Evolutionary conservation across 2,888 invertebrate species (phyloP), one percentile per base, ranked within the genome.

Genomic region (Xestia rhomboidea): DNA sequence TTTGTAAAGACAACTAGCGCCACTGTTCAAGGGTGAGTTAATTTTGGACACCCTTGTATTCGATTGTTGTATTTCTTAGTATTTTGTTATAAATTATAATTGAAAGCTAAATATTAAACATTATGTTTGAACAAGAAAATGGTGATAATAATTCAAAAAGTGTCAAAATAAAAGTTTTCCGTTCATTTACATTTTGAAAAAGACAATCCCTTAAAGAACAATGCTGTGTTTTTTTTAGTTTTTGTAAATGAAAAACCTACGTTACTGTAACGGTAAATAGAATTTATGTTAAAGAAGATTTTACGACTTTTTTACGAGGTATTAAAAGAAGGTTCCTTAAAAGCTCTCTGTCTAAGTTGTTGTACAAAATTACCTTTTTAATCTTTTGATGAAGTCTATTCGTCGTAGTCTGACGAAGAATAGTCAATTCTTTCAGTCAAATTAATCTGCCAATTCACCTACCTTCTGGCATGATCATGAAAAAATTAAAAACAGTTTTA

Each of bases 61-160:
- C 41, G 66, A 76, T 57, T 46, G 30, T 54, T 66, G n/a, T 75
- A 62, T 77, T 66, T 80, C 24, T 27, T 51, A 34, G 64, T 64
- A 24, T 83, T 77, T 77, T 73, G 54, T 75, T 66, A 57, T 15
- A 18, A 3, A 66, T 46, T 57, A 46, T 49, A 30, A 5, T 21
- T 18, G 18, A 46, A 30, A 18, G 8, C 44, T 67, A 41, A 30
- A 34, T 60, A 13, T 34, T 67, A 24, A 24, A 76, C 41, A 13
- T 13, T 34, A 21, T 13, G n/a, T 41, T 30, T 62, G 21, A 51
- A 51, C 5, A 54, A 15, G 24, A 51, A 63, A 54, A 64, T 13
- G 10, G 1, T 13, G 2, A 15, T 27, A 57, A n/a, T 27, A 34
- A 49, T 49, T n/a, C 6, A 34, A n/a, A 68, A 46, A 5, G 0